Base-by-base conservation (phyloP, 2,113 vertebrate genomes). In the Hystrix cristata region DNA sequence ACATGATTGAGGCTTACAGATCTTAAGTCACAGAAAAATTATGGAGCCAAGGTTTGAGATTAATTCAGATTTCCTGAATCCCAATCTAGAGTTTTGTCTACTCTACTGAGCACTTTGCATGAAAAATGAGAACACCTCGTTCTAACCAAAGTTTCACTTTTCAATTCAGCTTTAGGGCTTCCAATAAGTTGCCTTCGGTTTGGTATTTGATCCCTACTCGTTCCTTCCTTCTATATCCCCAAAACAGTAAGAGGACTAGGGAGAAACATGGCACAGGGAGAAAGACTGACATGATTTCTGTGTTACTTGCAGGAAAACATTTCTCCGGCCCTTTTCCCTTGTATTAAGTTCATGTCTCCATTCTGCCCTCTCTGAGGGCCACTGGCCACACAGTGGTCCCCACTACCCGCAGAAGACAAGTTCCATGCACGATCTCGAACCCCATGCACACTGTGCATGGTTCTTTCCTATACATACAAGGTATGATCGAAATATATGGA, bases 281-380 rank as follows among this genome's bases (percentile, higher is more conserved):
- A 64, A 59, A 81, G 59, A 57, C 48, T 91, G 82, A 96, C 94
- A 90, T 80, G 86, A 93, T 94, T 87, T 87, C 91, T 59, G 34
- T 87, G 71, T 1, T 6, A 85, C 83, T 90, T 19, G 96, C 76
- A 96, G 87, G 88, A 59, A 78, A 48, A n/a, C 53, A 59, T 90
- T 84, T 96, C 93, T 51, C 0, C 10, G 95, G 96, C 62, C 97
- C 96, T 96, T 90, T 98, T 98, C 96, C 97, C 97, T 98, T 80
- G 78, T 97, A 90, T 98, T 98, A 97, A 95, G 97, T 92, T 86
- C 67, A 43, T 95, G 89, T 97, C 97, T 98, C 97, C 95, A 96
- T 96, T 96, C 96, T 97, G 97, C 93, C 97, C 80, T 72, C 31
- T 89, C 91, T 78, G 43, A 90, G 83, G 95, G 97, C 97, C 94